A percentile compares a stretch with the other conserved stretches of the same genome.
Conservation (phyloP, 2,888 invertebrate species). For the Pachydiplax longipennis region DNA sequence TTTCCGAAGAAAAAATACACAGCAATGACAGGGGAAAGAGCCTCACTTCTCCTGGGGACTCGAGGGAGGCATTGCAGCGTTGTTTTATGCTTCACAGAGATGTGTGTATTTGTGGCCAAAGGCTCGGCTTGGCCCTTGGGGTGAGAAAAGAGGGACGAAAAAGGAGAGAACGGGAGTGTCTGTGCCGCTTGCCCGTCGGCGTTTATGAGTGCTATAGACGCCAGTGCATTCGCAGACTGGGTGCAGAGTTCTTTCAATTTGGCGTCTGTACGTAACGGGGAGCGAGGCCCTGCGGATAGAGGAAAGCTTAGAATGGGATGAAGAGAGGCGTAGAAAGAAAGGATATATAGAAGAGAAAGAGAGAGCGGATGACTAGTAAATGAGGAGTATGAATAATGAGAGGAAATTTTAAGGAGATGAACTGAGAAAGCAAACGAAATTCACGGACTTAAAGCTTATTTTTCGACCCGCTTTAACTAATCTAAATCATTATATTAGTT, state of each 20-base stretch:
- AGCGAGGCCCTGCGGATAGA: not conserved
- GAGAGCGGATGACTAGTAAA: not conserved
- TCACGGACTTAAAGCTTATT: too few relatives aligned
- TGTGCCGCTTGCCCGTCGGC: not conserved
- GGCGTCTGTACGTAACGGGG: not conserved
- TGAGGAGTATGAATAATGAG: not conserved
- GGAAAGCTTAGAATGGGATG: not conserved
- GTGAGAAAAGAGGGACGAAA: not conserved
- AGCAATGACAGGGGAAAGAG: not conserved
- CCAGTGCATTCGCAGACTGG: not conserved
- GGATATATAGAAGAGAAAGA: not conserved
- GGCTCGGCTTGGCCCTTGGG: not conserved
- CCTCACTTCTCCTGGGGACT: not conserved
- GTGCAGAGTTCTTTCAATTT: not conserved
- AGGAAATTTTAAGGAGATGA: not conserved
- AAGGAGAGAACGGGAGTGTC: not conserved
- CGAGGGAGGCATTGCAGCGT: not conserved
- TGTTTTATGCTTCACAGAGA: not conserved
- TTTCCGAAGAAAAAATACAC: constrained; percentile 10
- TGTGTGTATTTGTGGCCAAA: not conserved
- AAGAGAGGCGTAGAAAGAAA: not conserved
- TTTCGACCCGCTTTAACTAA: too few relatives aligned
- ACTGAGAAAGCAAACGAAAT: not conserved
- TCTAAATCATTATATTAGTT: too few relatives aligned
- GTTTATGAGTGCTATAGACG: not conserved